These are phyloP conservation scores for Conger conger DNA, from an alignment of 2,113 vertebrate genomes.

Conservation along the genomic window DNA sequence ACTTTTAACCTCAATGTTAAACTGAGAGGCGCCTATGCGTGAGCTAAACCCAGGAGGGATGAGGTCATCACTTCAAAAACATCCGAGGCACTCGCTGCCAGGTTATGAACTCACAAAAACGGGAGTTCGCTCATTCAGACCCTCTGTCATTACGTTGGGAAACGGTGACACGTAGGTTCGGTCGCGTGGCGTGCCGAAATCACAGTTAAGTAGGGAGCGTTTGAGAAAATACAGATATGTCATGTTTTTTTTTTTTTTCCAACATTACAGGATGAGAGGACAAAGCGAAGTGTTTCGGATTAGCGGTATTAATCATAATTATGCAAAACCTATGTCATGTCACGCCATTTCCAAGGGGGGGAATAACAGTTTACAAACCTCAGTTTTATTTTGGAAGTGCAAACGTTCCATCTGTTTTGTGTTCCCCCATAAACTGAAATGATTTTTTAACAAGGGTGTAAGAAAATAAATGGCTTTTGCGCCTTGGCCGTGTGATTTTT, in stretches of 20 bases:
- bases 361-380: slow-evolving; percentile 41
- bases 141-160: neutral
- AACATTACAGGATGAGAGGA: slow-evolving; percentile 51
- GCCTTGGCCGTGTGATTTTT: neutral
- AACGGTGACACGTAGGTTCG: neutral
- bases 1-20: slow-evolving; percentile 30
- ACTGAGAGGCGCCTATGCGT: slow-evolving; percentile 15
- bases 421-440: slow-evolving; percentile 51
- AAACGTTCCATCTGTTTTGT: slow-evolving; percentile 63
- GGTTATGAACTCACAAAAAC: slow-evolving; percentile 46
- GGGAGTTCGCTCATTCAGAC: neutral
- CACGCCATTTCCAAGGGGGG: slow-evolving; percentile 43
- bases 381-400: slow-evolving; percentile 61
- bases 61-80: slow-evolving; percentile 41
- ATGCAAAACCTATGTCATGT: slow-evolving; percentile 62
- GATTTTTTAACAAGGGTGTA: slow-evolving; percentile 52
- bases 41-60: slow-evolving; percentile 17
- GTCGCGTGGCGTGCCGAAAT: neutral
- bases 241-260: slow-evolving; percentile 57
- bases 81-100: slow-evolving; percentile 30
- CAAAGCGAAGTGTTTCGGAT: slow-evolving; percentile 56
- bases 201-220: neutral
- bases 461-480: slow-evolving; percentile 35
- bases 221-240: neutral
- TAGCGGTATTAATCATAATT: slow-evolving; percentile 62